Evolutionary conservation across 2,888 invertebrate genomes (phyloP).

Genomic region (Orchestes rusci): DNA sequence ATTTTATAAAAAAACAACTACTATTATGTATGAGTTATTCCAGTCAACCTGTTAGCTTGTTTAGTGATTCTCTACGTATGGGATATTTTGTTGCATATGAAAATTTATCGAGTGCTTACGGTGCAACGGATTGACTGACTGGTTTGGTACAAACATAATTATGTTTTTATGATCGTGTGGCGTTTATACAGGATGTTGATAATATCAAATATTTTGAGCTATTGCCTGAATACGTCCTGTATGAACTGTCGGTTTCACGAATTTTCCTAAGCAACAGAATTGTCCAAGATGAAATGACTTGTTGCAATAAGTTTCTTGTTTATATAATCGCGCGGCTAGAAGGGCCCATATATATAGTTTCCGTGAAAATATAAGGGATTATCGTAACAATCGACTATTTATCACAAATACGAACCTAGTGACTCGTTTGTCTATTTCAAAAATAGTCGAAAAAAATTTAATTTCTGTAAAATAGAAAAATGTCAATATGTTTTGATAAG

Average conservation of each 20-base stretch:
- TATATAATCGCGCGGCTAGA: slow-evolving; percentile 17
- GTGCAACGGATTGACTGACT: too few species aligned
- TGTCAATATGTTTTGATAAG: too few species aligned
- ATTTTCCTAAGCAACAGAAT: slow-evolving; percentile 7
- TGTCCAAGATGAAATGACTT: slow-evolving; percentile 9
- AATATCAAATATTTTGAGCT: too few species aligned
- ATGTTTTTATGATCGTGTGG: too few species aligned
- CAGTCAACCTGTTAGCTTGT: slow-evolving; percentile 34
- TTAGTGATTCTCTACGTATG: slow-evolving; percentile 17
- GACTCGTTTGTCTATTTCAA: neutral
- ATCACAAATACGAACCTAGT: slow-evolving; percentile 18
- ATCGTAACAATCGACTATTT: slow-evolving; percentile 18
- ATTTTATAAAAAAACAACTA: slow-evolving; percentile 41
- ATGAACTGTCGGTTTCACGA: too few species aligned
- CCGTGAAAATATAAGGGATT: slow-evolving; percentile 17
- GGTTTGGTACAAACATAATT: too few species aligned
- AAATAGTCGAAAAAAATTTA: too few species aligned
- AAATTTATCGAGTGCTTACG: too few species aligned
- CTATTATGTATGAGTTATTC: slow-evolving; percentile 42
- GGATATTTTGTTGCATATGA: too few species aligned
- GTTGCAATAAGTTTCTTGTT: slow-evolving; percentile 23
- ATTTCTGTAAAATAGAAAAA: too few species aligned
- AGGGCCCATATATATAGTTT: slow-evolving; percentile 19
- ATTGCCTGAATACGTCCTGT: too few species aligned
- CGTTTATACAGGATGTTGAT: too few species aligned